These are phyloP conservation scores for Nannobrachium achirus DNA, from an alignment of 2,113 vertebrate species.

Conservation along the genomic window DNA sequence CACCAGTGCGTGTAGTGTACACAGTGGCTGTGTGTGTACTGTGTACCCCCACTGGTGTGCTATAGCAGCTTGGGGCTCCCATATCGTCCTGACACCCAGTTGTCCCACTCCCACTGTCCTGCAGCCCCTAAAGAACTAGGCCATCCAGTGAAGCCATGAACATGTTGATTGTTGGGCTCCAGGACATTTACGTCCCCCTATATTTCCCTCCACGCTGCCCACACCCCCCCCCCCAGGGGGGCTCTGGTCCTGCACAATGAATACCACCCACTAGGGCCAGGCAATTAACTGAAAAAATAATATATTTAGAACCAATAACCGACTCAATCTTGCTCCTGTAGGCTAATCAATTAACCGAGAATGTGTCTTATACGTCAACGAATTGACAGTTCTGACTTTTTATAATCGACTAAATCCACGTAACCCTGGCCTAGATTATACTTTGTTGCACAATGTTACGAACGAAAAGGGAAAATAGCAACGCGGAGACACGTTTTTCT, in stretches of 20 bases:
- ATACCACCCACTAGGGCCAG: too few relatives aligned
- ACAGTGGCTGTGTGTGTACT: slow-evolving; percentile 14
- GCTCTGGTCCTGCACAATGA: slow-evolving; percentile 5
- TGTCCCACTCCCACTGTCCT: slow-evolving; percentile 43
- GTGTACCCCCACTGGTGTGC: slow-evolving; percentile 8
- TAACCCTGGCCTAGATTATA: too few relatives aligned
- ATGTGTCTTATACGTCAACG: too few relatives aligned
- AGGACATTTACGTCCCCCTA: slow-evolving; percentile 63
- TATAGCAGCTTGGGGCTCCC: slow-evolving; percentile 9
- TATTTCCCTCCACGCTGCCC: background rate
- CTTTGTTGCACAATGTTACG: too few relatives aligned
- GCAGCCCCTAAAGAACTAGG: slow-evolving; percentile 57
- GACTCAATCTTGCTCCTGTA: background rate
- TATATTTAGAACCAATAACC: too few relatives aligned
- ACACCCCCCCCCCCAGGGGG: slow-evolving; percentile 33
- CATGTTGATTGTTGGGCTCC: slow-evolving; percentile 69
- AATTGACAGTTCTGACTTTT: too few relatives aligned
- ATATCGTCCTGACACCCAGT: slow-evolving; percentile 34
- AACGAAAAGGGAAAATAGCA: too few relatives aligned
- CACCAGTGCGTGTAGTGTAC: too few relatives aligned
- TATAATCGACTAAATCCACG: too few relatives aligned
- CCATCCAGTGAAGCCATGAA: slow-evolving; percentile 69
- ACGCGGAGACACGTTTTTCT: too few relatives aligned
- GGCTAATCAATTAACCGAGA: too few relatives aligned
- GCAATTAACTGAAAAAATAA: too few relatives aligned